Evolutionary conservation across 2,113 vertebrate species (phyloP).

Genomic region (Salvelinus sp.): DNA sequence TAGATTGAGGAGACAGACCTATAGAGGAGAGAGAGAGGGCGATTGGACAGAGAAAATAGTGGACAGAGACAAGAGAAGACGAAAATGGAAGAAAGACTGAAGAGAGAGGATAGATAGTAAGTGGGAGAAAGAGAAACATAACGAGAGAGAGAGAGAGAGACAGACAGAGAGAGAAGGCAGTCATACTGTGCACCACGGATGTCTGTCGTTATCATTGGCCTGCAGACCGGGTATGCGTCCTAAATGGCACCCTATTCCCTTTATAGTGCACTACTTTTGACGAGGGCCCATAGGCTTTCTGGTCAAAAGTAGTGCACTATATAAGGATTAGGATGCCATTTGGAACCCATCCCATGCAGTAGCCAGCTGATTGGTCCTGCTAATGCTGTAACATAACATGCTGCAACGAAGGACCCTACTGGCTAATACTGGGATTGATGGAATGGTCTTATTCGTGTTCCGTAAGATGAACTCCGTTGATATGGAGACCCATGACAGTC

Average conservation of each 20-base stretch:
- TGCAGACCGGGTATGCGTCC: neutral
- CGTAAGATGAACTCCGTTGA: slow-evolving; percentile 27
- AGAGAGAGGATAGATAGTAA: neutral
- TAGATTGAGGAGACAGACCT: neutral
- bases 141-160: neutral
- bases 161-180: neutral
- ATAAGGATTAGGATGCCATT: neutral
- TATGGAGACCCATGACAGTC: slow-evolving; percentile 17
- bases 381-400: too few species aligned
- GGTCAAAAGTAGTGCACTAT: neutral
- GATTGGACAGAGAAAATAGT: neutral
- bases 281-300: neutral
- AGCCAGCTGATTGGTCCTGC: neutral
- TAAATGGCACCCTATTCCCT: too few species aligned
- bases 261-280: neutral
- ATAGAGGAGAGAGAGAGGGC: neutral
- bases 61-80: neutral
- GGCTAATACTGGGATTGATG: slow-evolving; percentile 33
- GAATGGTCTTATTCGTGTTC: slow-evolving; percentile 40
- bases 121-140: neutral
- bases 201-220: slow-evolving; percentile 44
- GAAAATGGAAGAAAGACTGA: neutral
- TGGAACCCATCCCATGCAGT: neutral
- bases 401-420: slow-evolving; percentile 17
- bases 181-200: neutral